These are phyloP conservation scores for Coptodon bakossiorum DNA, from an alignment of 2,113 vertebrate species.

Conservation along the genomic window DNA sequence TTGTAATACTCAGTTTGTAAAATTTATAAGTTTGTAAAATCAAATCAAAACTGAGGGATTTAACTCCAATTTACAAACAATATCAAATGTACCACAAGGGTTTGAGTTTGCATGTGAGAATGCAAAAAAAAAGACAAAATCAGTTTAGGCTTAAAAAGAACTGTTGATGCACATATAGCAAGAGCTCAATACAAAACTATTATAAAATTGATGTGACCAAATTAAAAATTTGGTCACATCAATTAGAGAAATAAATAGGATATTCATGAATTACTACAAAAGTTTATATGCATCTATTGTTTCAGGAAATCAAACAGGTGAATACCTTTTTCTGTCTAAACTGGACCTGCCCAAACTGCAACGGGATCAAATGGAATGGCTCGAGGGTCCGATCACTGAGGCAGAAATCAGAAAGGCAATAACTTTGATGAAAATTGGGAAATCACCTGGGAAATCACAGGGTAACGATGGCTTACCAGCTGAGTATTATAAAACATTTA, in stretches of 20 bases:
- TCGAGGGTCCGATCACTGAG: fast-evolving
- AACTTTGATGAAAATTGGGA: background rate
- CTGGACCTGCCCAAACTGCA: background rate
- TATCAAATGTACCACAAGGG: too few species aligned
- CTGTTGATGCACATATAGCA: too few species aligned
- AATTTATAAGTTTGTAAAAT: too few species aligned
- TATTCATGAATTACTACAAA: background rate
- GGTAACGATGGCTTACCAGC: fast-evolving
- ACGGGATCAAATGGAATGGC: fast-evolving
- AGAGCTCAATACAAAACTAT: too few species aligned
- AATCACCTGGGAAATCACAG: too few species aligned
- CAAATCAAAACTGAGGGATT: too few species aligned
- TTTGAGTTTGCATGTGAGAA: too few species aligned
- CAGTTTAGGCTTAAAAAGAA: too few species aligned
- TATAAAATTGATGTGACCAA: too few species aligned
- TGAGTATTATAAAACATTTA: background rate
- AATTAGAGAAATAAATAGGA: background rate
- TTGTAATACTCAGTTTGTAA: too few species aligned
- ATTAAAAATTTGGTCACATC: fast-evolving
- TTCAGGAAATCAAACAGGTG: background rate
- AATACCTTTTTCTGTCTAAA: background rate
- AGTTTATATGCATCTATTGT: background rate
- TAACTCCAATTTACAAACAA: too few species aligned
- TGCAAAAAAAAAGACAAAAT: too few species aligned
- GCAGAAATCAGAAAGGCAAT: background rate